Conservation (phyloP, 2,888 invertebrate species). For the Glaucopsyche alexis region DNA sequence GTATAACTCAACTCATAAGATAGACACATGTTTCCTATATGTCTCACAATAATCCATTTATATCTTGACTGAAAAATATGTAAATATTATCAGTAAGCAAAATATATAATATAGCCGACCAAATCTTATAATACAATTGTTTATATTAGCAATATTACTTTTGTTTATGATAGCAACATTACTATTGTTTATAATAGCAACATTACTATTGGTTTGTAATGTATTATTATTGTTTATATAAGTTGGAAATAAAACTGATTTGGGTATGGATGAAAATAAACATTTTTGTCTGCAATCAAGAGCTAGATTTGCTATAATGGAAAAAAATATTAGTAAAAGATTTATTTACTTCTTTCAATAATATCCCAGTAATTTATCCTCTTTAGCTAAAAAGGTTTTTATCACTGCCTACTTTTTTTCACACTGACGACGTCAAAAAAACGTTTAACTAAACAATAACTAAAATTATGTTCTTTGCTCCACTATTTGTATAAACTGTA, state of each 20-base stretch:
- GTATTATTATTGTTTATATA: constrained; percentile 3
- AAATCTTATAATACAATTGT: constrained; percentile 22
- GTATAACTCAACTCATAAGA: background rate
- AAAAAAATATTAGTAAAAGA: background rate
- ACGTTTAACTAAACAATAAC: background rate
- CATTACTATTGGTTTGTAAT: constrained; percentile 14
- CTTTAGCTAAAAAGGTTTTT: background rate
- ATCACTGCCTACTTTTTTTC: too few species aligned
- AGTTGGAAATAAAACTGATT: background rate
- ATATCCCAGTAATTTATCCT: background rate
- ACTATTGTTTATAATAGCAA: constrained; percentile 13
- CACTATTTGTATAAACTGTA: background rate
- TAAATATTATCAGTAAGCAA: constrained; percentile 23
- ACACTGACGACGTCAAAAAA: too few species aligned
- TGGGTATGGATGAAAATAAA: background rate
- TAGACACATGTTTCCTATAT: too few species aligned
- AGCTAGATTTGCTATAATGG: background rate
- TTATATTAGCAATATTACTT: constrained; percentile 16
- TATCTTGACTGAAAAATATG: background rate
- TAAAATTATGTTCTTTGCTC: background rate
- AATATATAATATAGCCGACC: constrained; percentile 27
- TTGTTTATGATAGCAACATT: constrained; percentile 14
- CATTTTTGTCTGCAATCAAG: background rate
- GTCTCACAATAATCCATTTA: constrained; percentile 10
- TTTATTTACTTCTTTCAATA: background rate